Conservation (phyloP, 2,113 vertebrate species). For the Podarcis raffonei region DNA sequence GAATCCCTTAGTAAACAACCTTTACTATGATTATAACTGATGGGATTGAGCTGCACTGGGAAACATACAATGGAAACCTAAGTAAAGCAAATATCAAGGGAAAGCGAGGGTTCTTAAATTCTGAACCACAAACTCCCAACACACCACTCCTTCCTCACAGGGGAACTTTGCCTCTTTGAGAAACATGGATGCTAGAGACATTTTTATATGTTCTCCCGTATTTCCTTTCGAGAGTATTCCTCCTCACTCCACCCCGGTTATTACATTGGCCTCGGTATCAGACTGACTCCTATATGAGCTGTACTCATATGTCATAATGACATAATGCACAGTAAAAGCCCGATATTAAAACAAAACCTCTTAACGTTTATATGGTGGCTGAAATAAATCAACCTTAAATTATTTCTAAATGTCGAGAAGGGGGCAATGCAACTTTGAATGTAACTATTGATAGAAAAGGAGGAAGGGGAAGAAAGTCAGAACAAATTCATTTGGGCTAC, state of each 20-base stretch:
- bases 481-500: slow-evolving; percentile 61
- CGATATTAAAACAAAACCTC: slow-evolving; percentile 41
- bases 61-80: neutral
- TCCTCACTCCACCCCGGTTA: slow-evolving; percentile 8
- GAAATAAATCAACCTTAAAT: slow-evolving; percentile 54
- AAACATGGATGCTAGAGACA: neutral
- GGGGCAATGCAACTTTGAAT: slow-evolving; percentile 35
- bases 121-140: neutral
- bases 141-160: neutral
- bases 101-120: neutral
- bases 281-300: neutral
- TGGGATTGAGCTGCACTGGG: neutral
- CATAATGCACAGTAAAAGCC: slow-evolving; percentile 20
- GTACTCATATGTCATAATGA: slow-evolving; percentile 23
- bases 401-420: slow-evolving; percentile 45
- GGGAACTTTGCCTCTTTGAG: neutral
- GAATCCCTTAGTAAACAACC: no score
- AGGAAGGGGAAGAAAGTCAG: slow-evolving; percentile 22
- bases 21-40: neutral
- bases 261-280: neutral
- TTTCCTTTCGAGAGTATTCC: slow-evolving; percentile 26
- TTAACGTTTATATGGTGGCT: slow-evolving; percentile 28
- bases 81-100: neutral
- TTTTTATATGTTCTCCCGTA: slow-evolving; percentile 12
- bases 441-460: slow-evolving; percentile 46